These are phyloP conservation scores for Cyclina sinensis DNA, from an alignment of 1,140 invertebrate genomes.

Conservation along the genomic window DNA sequence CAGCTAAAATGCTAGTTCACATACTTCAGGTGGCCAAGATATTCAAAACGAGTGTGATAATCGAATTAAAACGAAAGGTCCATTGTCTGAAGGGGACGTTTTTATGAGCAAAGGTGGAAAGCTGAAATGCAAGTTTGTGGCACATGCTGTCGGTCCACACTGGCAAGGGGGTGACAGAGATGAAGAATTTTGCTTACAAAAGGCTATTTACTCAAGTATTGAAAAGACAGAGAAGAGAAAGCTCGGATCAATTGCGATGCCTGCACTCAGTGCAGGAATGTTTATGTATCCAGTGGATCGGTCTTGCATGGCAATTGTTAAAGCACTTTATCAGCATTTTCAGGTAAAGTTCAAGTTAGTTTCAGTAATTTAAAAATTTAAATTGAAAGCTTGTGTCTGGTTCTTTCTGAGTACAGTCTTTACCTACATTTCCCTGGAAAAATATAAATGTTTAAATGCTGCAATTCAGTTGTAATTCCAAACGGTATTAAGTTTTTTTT, in stretches of 20 bases:
- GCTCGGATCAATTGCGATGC: conserved; percentile 69
- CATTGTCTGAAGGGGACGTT: conserved; percentile 65
- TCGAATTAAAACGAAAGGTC: conserved; percentile 60
- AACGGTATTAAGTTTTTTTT: too few relatives aligned
- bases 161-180: conserved; percentile 70
- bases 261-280: conserved; percentile 76
- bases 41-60: conserved; percentile 73
- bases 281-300: conserved; percentile 75
- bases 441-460: too few relatives aligned
- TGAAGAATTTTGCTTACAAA: conserved; percentile 62
- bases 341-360: background rate
- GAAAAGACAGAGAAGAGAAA: conserved; percentile 47
- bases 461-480: too few relatives aligned
- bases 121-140: conserved; percentile 72
- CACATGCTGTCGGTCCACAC: conserved; percentile 80
- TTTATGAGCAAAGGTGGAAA: conserved; percentile 68
- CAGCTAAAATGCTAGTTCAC: background rate
- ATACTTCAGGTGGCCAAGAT: conserved; percentile 52
- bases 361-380: too few relatives aligned
- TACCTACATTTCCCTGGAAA: too few relatives aligned
- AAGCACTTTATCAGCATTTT: conserved; percentile 55
- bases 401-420: too few relatives aligned
- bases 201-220: conserved; percentile 70
- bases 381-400: too few relatives aligned
- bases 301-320: conserved; percentile 56